Percentiles rank a stretch among this genome's conserved stretches.
Conservation (phyloP, 2,888 invertebrate genomes). For the Amblyjoppa proteus region DNA sequence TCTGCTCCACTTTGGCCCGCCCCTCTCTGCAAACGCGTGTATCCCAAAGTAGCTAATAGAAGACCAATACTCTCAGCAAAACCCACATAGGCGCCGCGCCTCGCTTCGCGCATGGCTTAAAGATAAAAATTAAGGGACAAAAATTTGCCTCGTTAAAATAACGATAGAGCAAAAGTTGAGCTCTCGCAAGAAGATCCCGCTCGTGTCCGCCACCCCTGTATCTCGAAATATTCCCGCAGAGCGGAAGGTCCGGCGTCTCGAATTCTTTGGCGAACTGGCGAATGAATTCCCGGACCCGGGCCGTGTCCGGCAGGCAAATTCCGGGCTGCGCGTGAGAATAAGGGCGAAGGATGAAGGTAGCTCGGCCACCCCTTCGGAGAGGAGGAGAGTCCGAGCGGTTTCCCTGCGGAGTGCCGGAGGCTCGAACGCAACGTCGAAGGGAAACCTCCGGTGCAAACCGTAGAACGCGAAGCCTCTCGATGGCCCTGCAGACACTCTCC, state of each 20-base stretch:
- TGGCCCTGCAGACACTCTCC: conserved; percentile 43
- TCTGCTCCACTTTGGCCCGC: no score
- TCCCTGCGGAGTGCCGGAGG: conserved; percentile 22
- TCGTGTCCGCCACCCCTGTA: not conserved
- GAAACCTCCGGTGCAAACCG: not conserved
- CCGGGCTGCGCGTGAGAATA: conserved; percentile 50
- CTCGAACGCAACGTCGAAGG: conserved; percentile 1
- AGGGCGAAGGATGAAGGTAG: conserved; percentile 34
- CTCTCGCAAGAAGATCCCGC: not conserved
- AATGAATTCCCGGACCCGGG: conserved; percentile 36
- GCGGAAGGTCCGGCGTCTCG: conserved; percentile 24
- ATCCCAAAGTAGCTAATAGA: no score
- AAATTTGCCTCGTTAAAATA: not conserved
- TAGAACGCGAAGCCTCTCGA: conserved; percentile 24
- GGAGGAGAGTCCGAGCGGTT: conserved; percentile 36
- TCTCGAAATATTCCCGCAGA: conserved; percentile 49
- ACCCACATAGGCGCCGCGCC: no score
- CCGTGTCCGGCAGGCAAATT: conserved; percentile 40
- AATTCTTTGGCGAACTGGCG: conserved; percentile 15
- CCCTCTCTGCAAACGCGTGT: no score
- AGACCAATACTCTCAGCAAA: no score
- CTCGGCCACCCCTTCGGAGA: not conserved
- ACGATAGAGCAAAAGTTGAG: not conserved
- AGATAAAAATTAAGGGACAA: not conserved
- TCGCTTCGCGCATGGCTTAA: no score